These are phyloP conservation scores for Lasaia peninsularis DNA, from an alignment of 1,140 invertebrate genomes.

Conservation along the genomic window DNA sequence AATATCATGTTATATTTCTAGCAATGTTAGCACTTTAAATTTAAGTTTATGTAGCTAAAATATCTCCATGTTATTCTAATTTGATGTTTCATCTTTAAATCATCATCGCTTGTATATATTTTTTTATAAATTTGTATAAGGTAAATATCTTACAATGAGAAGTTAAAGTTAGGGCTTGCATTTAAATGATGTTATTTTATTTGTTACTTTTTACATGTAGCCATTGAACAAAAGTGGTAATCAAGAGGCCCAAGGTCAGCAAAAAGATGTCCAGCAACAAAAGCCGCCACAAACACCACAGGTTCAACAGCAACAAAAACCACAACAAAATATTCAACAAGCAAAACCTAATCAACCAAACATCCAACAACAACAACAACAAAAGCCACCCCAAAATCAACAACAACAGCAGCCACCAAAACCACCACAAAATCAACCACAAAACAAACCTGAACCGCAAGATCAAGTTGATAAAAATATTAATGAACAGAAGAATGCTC, in stretches of 20 bases:
- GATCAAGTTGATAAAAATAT: slow-evolving; percentile 50
- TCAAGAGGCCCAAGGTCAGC: slow-evolving; percentile 1
- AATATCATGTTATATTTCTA: too few species aligned
- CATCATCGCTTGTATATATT: too few species aligned
- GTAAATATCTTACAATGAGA: too few species aligned
- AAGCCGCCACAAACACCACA: slow-evolving; percentile 26
- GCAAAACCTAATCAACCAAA: slow-evolving; percentile 30
- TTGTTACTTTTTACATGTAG: neutral
- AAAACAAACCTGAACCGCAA: slow-evolving; percentile 36
- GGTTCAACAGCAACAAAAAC: slow-evolving; percentile 26
- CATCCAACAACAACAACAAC: slow-evolving; percentile 32
- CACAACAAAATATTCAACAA: slow-evolving; percentile 26
- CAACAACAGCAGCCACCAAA: slow-evolving; percentile 28
- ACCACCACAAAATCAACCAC: slow-evolving; percentile 27
- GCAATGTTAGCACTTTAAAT: too few species aligned
- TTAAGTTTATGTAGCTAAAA: too few species aligned
- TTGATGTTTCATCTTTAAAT: too few species aligned
- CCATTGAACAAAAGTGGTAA: slow-evolving; percentile 13
- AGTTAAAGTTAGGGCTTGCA: too few species aligned
- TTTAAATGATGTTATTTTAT: neutral
- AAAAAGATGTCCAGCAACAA: slow-evolving; percentile 21
- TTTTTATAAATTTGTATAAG: too few species aligned
- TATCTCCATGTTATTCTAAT: too few species aligned
- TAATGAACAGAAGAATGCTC: slow-evolving; percentile 43
- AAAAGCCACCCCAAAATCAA: slow-evolving; percentile 23